A percentile compares a stretch with the other conserved stretches of the same genome.
Conservation (phyloP, 2,113 vertebrate species). For the Calidris pugnax region DNA sequence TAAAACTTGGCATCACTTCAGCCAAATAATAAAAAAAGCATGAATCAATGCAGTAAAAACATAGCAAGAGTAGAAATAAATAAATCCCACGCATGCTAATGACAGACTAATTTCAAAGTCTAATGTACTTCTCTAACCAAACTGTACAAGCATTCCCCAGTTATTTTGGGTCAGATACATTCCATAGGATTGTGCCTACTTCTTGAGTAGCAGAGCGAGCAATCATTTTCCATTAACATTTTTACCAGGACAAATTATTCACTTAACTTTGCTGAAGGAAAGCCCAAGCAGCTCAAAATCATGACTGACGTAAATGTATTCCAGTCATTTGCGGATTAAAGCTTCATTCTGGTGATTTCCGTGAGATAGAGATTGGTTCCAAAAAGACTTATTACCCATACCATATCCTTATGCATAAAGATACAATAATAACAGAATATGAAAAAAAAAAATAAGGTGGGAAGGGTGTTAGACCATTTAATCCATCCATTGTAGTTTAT, state of each 20-base stretch:
- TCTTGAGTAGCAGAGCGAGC: not conserved
- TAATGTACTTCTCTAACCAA: not conserved
- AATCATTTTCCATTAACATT: slow-evolving; percentile 18
- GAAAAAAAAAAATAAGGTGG: not conserved
- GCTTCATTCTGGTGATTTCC: not conserved
- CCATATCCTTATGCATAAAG: not conserved
- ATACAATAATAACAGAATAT: not conserved
- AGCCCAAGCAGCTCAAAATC: slow-evolving; percentile 35
- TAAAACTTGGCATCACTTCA: not conserved
- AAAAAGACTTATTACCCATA: not conserved
- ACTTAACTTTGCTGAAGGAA: slow-evolving; percentile 18
- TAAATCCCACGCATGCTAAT: not conserved
- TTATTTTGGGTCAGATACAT: not conserved
- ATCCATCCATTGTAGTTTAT: not conserved
- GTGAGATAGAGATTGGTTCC: not conserved
- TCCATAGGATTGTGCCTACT: not conserved
- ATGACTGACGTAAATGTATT: slow-evolving; percentile 54
- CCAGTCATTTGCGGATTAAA: not conserved
- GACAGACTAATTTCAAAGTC: not conserved
- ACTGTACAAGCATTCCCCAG: not conserved
- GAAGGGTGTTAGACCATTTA: not conserved
- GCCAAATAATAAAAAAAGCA: not conserved
- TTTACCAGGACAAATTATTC: slow-evolving; percentile 30
- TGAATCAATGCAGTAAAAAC: not conserved
- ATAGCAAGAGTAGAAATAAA: not conserved